A percentile compares a stretch with the other conserved stretches of the same genome.
Conservation (phyloP, 2,113 vertebrate species). For the Atrichornis clamosus region DNA sequence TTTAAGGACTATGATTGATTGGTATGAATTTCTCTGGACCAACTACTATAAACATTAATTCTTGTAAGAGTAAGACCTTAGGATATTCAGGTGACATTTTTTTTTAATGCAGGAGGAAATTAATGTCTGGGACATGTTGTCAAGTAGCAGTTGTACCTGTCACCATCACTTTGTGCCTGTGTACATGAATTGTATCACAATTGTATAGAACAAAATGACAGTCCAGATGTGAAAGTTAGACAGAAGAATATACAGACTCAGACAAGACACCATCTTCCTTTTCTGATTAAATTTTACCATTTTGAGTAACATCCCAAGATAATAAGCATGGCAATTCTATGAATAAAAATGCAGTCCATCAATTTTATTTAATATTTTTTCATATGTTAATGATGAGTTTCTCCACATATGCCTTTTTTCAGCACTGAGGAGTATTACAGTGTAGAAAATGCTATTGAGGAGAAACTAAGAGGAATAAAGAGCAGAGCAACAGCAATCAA, state of each 20-base stretch:
- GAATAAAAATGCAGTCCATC: neutral
- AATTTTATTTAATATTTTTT: neutral
- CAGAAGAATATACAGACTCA: neutral
- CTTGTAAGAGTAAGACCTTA: neutral
- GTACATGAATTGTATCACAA: neutral
- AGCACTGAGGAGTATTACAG: neutral
- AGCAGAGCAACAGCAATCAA: neutral
- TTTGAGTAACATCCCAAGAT: neutral
- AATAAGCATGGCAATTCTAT: neutral
- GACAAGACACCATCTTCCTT: neutral
- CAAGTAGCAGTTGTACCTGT: neutral
- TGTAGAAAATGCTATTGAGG: neutral
- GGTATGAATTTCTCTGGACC: neutral
- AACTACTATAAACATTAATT: neutral
- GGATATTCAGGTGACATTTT: neutral
- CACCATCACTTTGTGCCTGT: neutral
- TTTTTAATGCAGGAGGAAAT: constrained; percentile 10
- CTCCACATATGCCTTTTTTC: neutral
- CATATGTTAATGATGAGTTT: neutral
- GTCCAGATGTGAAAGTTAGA: neutral
- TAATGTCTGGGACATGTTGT: neutral
- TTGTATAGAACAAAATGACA: neutral
- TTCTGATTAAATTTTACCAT: neutral
- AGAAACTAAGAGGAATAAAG: neutral
- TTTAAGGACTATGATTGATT: neutral